These are phyloP conservation scores for Bombus waltoni DNA, from an alignment of 1,140 invertebrate genomes.

Conservation along the genomic window DNA sequence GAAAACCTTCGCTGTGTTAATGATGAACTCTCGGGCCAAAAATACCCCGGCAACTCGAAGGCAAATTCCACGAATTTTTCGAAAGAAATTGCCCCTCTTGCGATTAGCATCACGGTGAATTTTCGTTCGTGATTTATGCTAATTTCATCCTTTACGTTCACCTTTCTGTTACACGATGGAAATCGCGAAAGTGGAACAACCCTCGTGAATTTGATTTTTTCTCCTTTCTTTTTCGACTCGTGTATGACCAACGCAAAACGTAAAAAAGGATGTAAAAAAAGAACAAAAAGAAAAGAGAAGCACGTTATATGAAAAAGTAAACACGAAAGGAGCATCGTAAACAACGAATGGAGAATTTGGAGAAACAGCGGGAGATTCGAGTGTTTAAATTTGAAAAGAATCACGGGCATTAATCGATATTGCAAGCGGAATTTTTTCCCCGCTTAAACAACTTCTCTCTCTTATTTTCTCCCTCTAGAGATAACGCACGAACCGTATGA, in stretches of 20 bases:
- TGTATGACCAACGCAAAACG: too few relatives aligned
- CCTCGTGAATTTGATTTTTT: not conserved
- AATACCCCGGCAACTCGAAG: not conserved
- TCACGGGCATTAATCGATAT: too few relatives aligned
- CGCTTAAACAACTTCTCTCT: not conserved
- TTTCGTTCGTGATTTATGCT: not conserved
- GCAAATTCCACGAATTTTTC: not conserved
- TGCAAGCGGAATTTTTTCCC: too few relatives aligned
- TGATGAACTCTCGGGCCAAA: not conserved
- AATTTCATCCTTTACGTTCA: not conserved
- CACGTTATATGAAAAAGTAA: too few relatives aligned
- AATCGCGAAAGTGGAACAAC: not conserved
- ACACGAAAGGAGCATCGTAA: not conserved
- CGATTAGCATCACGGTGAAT: not conserved
- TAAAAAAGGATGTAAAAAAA: not conserved
- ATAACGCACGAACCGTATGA: not conserved
- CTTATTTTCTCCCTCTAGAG: not conserved
- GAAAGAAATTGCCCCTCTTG: not conserved
- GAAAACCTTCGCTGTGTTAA: slow-evolving; percentile 13
- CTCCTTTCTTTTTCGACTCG: not conserved
- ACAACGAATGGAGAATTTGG: not conserved
- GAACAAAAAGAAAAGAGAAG: not conserved
- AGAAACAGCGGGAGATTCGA: not conserved
- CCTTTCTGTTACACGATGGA: not conserved
- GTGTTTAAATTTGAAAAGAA: too few relatives aligned